A percentile compares a stretch with the other conserved stretches of the same genome.
These are phyloP conservation scores for Heterodera filipjevi DNA, from an alignment of 2,888 invertebrate species.

Conservation along the genomic window DNA sequence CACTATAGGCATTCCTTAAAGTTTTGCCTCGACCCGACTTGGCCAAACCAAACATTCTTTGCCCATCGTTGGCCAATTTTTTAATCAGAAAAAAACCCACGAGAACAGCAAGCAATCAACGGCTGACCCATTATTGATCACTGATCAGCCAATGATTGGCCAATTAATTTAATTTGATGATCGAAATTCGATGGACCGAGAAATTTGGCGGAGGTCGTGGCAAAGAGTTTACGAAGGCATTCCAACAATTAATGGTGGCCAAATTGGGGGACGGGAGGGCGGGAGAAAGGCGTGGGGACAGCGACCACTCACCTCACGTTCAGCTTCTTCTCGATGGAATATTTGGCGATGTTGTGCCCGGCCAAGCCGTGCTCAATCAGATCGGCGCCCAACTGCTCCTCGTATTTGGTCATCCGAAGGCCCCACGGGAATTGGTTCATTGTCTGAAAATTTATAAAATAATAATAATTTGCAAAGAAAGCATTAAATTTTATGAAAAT, in stretches of 20 bases:
- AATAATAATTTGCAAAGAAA: too few relatives aligned
- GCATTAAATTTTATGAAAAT: too few relatives aligned
- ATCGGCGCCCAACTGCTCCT: constrained; percentile 62
- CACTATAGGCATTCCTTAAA: constrained; percentile 32
- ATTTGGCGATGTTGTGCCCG: constrained; percentile 57
- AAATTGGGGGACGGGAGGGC: neutral
- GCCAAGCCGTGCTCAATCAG: constrained; percentile 55
- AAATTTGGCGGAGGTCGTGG: constrained; percentile 22
- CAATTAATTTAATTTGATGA: neutral
- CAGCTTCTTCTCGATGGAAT: constrained; percentile 56
- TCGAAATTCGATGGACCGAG: neutral
- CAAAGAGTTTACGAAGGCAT: neutral
- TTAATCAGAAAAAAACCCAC: too few relatives aligned
- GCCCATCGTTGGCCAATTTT: neutral
- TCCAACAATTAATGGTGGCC: too few relatives aligned
- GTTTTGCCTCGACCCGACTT: constrained; percentile 20
- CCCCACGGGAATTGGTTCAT: constrained; percentile 54
- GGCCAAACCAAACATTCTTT: constrained; percentile 2
- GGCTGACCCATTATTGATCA: too few relatives aligned
- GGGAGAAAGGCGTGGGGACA: neutral
- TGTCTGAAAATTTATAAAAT: constrained; percentile 37
- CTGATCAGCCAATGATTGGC: neutral
- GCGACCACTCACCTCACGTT: constrained; percentile 47
- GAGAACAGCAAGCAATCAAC: too few relatives aligned
- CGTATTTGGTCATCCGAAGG: constrained; percentile 54